A percentile compares a stretch with the other conserved stretches of the same genome.
phyloP scores from a whole-genome alignment of 2,113 vertebrate genomes.

The Chauna torquata region DNA sequence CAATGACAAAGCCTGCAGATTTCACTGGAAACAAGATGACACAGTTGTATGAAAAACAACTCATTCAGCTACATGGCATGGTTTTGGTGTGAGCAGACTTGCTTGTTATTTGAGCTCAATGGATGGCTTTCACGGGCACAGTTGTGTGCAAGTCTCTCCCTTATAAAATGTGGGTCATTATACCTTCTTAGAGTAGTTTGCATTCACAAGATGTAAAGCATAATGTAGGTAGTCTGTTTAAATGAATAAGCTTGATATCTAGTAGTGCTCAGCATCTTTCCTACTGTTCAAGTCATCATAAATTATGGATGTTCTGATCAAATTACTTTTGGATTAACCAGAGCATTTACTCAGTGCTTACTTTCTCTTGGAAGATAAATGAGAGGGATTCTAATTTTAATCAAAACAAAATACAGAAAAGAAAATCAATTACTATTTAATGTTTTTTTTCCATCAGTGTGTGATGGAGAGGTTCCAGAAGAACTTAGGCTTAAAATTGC shows the following conservation, averaged over 20 bases:
- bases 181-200: accelerated
- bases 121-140: neutral
- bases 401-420: constrained; percentile 44
- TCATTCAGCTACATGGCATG: accelerated
- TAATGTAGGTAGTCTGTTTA: neutral
- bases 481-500: neutral
- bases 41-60: neutral
- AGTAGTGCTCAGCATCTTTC: constrained; percentile 10
- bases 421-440: constrained; percentile 56
- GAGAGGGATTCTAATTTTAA: constrained; percentile 46
- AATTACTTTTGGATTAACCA: constrained; percentile 57
- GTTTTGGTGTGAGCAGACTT: neutral
- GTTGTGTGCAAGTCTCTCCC: neutral
- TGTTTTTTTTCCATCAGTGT: constrained; percentile 15
- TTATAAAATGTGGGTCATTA: neutral
- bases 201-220: neutral
- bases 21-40: neutral
- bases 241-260: neutral
- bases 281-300: constrained; percentile 24
- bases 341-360: constrained; percentile 40
- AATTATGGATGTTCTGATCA: constrained; percentile 48
- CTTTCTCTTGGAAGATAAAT: constrained; percentile 34
- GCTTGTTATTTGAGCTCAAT: neutral
- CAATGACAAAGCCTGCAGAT: neutral
- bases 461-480: constrained; percentile 22